A percentile compares a stretch with the other conserved stretches of the same genome.
Evolutionary conservation across 2,888 invertebrate genomes (phyloP).

Genomic region (Eupithecia insigniata): DNA sequence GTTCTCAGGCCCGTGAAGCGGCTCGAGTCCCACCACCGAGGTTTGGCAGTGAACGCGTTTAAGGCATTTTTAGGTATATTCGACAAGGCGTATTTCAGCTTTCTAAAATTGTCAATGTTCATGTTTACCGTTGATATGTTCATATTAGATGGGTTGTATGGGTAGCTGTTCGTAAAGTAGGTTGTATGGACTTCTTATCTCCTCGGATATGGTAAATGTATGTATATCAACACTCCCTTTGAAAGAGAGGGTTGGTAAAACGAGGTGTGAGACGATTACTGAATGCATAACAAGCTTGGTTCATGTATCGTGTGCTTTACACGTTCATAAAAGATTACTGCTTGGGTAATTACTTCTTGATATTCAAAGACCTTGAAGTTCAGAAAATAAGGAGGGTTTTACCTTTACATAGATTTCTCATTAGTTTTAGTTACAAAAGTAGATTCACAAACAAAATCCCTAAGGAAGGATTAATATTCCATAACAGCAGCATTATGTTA

Average conservation of each 20-base stretch:
- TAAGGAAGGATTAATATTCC: slow-evolving; percentile 7
- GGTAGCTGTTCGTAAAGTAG: background rate
- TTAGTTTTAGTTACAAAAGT: slow-evolving; percentile 2
- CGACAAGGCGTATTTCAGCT: background rate
- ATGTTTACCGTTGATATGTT: background rate
- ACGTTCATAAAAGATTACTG: slow-evolving; percentile 33
- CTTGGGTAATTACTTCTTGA: slow-evolving; percentile 2
- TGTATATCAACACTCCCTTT: slow-evolving; percentile 12
- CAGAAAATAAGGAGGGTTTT: slow-evolving; percentile 1
- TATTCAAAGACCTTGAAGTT: background rate
- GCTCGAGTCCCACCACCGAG: too few relatives aligned
- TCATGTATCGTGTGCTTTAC: slow-evolving; percentile 43
- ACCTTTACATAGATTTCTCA: slow-evolving; percentile 8
- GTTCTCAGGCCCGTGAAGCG: too few relatives aligned
- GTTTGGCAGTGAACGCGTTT: too few relatives aligned
- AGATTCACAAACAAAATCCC: background rate
- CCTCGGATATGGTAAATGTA: slow-evolving; percentile 15
- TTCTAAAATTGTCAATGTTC: background rate
- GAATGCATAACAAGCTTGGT: slow-evolving; percentile 54
- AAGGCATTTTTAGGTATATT: too few relatives aligned
- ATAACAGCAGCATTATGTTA: slow-evolving; percentile 14
- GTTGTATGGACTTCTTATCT: slow-evolving; percentile 3
- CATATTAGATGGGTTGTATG: background rate
- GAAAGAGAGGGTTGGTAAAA: slow-evolving; percentile 14
- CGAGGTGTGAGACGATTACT: slow-evolving; percentile 49